Percentiles rank a stretch among this genome's conserved stretches.
These are phyloP conservation scores for Podilymbus podiceps DNA, from an alignment of 2,113 vertebrate genomes.

Conservation along the genomic window DNA sequence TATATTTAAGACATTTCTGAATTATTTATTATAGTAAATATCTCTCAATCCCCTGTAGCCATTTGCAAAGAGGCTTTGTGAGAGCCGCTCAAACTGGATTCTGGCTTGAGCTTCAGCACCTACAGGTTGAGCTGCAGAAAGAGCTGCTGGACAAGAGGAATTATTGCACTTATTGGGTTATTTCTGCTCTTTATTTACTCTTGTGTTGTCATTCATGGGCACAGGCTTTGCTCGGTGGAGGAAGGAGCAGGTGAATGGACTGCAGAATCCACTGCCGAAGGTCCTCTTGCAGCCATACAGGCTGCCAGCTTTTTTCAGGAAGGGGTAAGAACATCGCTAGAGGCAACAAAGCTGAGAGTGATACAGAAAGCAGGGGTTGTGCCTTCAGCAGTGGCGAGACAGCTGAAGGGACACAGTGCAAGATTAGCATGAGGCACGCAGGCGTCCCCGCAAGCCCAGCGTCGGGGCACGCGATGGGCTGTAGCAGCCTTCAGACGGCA, in stretches of 20 bases:
- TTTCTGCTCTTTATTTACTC: background rate
- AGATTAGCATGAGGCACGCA: background rate
- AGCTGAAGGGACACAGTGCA: background rate
- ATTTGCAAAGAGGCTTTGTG: background rate
- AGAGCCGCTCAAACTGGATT: background rate
- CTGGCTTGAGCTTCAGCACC: background rate
- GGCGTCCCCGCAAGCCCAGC: background rate
- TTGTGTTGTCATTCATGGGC: background rate
- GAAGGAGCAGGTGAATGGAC: constrained; percentile 22
- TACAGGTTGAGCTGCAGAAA: background rate
- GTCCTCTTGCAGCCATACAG: constrained; percentile 34
- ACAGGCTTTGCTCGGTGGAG: constrained; percentile 37
- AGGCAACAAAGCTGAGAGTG: background rate
- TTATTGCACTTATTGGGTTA: background rate
- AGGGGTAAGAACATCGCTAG: constrained; percentile 25
- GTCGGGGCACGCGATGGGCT: rapidly evolving
- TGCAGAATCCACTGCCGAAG: constrained; percentile 32
- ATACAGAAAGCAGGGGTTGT: background rate
- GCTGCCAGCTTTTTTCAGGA: constrained; percentile 33
- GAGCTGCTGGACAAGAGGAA: background rate
- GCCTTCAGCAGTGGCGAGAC: rapidly evolving
- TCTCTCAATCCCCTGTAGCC: background rate
- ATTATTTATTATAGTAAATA: background rate
- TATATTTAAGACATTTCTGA: background rate
- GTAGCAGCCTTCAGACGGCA: background rate